A percentile compares a stretch with the other conserved stretches of the same genome.
phyloP scores from a whole-genome alignment of 2,797 vertebrate species.

The Vespertilio murinus region DNA sequence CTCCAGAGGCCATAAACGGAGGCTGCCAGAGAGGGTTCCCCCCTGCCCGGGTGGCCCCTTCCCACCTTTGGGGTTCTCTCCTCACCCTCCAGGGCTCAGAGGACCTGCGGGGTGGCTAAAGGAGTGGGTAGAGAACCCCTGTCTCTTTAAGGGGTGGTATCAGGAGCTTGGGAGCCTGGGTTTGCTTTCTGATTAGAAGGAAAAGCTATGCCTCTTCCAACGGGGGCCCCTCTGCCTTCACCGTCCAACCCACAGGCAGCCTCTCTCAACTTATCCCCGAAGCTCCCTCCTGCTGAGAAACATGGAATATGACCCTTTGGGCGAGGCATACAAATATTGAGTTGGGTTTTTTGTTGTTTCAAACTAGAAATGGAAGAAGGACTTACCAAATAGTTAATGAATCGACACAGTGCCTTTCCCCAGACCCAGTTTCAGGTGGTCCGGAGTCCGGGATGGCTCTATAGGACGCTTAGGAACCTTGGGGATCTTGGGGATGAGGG shows the following conservation, averaged over 20 bases:
- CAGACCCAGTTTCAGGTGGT: neutral
- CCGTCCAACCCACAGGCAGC: neutral
- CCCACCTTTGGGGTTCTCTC: neutral
- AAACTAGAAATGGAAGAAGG: constrained; percentile 34
- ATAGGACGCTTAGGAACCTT: neutral
- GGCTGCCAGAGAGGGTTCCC: neutral
- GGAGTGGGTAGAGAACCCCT: neutral
- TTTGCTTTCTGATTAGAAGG: neutral
- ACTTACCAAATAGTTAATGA: constrained; percentile 6
- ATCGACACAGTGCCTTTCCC: neutral
- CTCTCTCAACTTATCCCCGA: neutral
- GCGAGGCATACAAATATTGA: neutral
- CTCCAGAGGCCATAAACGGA: neutral
- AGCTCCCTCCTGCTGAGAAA: neutral
- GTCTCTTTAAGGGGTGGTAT: neutral
- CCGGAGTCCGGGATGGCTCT: neutral
- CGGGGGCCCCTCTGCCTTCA: neutral
- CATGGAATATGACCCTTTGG: neutral
- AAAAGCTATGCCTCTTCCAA: neutral
- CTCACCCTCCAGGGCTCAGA: neutral
- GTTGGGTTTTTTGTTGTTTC: neutral
- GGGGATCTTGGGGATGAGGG: neutral
- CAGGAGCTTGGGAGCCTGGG: neutral
- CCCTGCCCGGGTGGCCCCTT: neutral
- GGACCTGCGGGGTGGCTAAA: neutral